Evolutionary conservation across 2,888 invertebrate genomes (phyloP), one percentile per base, ranked within the genome.

Genomic region (Lasioglossum morio): DNA sequence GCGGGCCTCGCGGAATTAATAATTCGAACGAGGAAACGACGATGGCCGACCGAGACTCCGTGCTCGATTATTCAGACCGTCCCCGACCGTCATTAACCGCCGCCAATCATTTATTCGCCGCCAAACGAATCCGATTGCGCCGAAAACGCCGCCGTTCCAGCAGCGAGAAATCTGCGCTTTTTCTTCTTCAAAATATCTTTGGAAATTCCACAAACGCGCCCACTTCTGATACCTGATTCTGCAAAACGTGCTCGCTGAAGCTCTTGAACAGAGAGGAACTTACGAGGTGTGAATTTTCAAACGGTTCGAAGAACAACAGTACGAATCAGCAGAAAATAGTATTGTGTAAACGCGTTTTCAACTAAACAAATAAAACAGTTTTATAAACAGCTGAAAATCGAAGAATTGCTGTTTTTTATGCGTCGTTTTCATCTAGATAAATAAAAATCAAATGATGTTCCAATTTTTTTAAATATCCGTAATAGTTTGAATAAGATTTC

Each of bases 21-120:
- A 34, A 72, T 69, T 37, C 72, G 34, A 16, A 40, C 34, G 75
- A 53, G 74, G 63, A 79, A 70, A 74, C 73, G 81, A 74, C 73
- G 81, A 40, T 53, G 37, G 40, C 16, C 63, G 23, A 57, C 69
- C 69, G 37, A 69, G 23, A 23, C 34, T 12, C n/a, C 72, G n/a
- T 69, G 30, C 34, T 82, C 34, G 34, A 40, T 72, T 60, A 79
- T 75, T 78, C 75, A 43, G 16, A 66, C 53, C 34, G 57, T 14
- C 72, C 30, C 57, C 46, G 77, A 73, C 63, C 72, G 53, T 53
- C 60, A 30, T 60, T 72, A 53, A 40, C 76, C 72, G 66, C 23
- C 4, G 7, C 19, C 57, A 48, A 77, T 84, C 77, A 76, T 79
- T 86, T 79, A 74, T 77, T 60, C 77, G 30, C 16, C 16, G 46